These are phyloP conservation scores for Himalopsyche tibetana DNA, from an alignment of 2,888 invertebrate genomes.

Conservation along the genomic window DNA sequence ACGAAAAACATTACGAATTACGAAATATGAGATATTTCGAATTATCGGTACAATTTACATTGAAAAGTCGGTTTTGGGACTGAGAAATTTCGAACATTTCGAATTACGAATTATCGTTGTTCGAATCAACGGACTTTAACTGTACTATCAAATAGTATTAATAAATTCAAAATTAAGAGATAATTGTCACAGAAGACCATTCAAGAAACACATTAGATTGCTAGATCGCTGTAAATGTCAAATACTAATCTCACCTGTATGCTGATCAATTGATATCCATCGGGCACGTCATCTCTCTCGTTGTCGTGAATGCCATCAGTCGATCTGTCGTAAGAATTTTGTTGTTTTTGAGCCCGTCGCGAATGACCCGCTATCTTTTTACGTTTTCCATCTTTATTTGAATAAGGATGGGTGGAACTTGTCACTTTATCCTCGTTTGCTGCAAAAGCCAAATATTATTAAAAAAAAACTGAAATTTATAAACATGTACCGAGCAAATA, in stretches of 20 bases:
- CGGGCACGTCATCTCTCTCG: constrained; percentile 78
- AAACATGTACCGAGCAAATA: not conserved
- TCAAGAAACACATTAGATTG: no score
- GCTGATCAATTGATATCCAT: constrained; percentile 86
- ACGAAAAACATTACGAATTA: no score
- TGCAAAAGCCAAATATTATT: constrained; percentile 17
- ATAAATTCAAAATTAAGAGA: no score
- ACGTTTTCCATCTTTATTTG: constrained; percentile 63
- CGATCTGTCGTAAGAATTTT: constrained; percentile 64
- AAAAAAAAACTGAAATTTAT: not conserved
- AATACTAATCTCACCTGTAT: constrained; percentile 77
- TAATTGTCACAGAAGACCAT: no score
- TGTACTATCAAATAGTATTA: no score
- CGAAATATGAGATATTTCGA: no score
- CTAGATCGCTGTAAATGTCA: no score
- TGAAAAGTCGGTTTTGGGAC: no score
- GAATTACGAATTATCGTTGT: no score
- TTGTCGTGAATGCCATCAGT: constrained; percentile 73
- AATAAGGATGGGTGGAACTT: constrained; percentile 58
- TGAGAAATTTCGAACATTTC: no score
- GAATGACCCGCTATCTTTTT: constrained; percentile 64
- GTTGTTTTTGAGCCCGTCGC: constrained; percentile 67
- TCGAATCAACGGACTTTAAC: no score
- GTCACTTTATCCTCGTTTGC: constrained; percentile 70
- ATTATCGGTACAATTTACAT: no score